A percentile compares a stretch with the other conserved stretches of the same genome.
These are phyloP conservation scores for Mechanitis mazaeus DNA, from an alignment of 2,888 invertebrate genomes.

Conservation along the genomic window DNA sequence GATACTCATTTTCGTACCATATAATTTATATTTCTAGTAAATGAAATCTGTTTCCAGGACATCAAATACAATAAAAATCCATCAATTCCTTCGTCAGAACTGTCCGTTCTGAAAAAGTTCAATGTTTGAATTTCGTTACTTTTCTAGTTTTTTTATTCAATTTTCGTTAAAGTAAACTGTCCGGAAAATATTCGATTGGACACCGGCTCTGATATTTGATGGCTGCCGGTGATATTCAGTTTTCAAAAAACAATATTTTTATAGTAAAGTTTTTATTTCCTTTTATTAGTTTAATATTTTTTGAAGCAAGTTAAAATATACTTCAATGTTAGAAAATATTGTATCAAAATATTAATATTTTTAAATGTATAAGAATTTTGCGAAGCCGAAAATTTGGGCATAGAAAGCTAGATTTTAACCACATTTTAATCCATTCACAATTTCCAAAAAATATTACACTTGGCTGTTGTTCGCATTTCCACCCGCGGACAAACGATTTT, in stretches of 20 bases:
- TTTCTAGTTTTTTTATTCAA: conserved; percentile 16
- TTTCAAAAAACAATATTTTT: conserved; percentile 13
- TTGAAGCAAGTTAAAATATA: too few relatives aligned
- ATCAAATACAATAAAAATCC: conserved; percentile 4
- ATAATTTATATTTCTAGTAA: too few relatives aligned
- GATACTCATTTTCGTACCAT: not conserved
- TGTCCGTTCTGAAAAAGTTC: not conserved
- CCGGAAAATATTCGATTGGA: conserved; percentile 29
- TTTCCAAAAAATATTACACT: too few relatives aligned
- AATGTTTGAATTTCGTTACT: conserved; percentile 23
- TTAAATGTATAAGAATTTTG: too few relatives aligned
- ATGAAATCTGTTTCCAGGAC: conserved; percentile 1
- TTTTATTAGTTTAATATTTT: conserved; percentile 7
- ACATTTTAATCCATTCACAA: too few relatives aligned
- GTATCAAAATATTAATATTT: too few relatives aligned
- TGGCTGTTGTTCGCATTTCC: too few relatives aligned
- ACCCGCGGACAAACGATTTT: too few relatives aligned
- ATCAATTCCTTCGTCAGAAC: conserved; percentile 1
- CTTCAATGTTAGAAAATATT: too few relatives aligned
- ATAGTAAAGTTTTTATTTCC: conserved; percentile 6
- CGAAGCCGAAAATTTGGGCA: too few relatives aligned
- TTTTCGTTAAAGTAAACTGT: conserved; percentile 27
- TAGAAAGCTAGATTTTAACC: too few relatives aligned
- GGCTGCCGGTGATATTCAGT: conserved; percentile 8
- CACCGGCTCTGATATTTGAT: conserved; percentile 22